Conservation (phyloP, 2,888 invertebrate species). For the Drosophila yooni region DNA sequence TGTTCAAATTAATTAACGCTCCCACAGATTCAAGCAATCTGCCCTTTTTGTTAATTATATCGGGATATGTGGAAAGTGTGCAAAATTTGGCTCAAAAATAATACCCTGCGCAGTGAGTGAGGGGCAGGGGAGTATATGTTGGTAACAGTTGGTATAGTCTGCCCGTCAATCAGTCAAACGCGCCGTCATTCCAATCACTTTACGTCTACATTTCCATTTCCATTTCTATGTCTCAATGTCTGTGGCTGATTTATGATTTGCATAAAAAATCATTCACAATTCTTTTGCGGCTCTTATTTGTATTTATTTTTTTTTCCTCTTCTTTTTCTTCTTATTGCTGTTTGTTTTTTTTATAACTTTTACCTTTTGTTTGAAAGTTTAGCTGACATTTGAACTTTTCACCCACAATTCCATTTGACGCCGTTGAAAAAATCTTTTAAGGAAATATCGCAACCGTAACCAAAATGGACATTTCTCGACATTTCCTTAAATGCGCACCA, state of each 20-base stretch:
- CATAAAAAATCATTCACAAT: slow-evolving; percentile 78
- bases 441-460: slow-evolving; percentile 66
- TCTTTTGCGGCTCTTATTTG: slow-evolving; percentile 62
- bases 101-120: slow-evolving; percentile 13
- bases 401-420: slow-evolving; percentile 78
- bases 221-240: slow-evolving; percentile 67
- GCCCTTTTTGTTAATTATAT: slow-evolving; percentile 62
- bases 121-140: neutral
- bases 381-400: slow-evolving; percentile 82
- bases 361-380: slow-evolving; percentile 77
- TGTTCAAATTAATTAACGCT: slow-evolving; percentile 75
- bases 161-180: slow-evolving; percentile 70
- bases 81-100: slow-evolving; percentile 54
- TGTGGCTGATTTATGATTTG: slow-evolving; percentile 78
- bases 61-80: slow-evolving; percentile 71
- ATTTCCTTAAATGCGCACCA: slow-evolving; percentile 81
- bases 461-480: slow-evolving; percentile 81
- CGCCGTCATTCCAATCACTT: slow-evolving; percentile 75
- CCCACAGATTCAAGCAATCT: slow-evolving; percentile 13
- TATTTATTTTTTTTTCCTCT: slow-evolving; percentile 25
- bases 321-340: slow-evolving; percentile 4
- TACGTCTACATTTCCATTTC: slow-evolving; percentile 65
- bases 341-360: slow-evolving; percentile 56
- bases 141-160: slow-evolving; percentile 5
- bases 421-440: slow-evolving; percentile 64